Evolutionary conservation across 2,888 invertebrate species (phyloP).

Genomic region (Diogma glabrata): DNA sequence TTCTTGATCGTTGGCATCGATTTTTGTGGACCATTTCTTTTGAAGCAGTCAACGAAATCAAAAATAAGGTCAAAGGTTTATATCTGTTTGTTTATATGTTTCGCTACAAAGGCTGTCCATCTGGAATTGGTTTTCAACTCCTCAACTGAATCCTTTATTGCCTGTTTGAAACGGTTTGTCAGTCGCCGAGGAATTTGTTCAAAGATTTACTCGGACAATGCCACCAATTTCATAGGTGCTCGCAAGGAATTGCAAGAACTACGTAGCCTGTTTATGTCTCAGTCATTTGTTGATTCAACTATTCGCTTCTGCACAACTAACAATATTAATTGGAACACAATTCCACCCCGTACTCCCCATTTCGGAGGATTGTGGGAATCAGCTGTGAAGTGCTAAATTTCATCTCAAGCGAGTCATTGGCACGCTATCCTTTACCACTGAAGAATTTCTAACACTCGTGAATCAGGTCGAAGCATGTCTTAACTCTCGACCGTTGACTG

Average conservation of each 20-base stretch:
- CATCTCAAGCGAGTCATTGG: neutral
- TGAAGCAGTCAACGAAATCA: too few species aligned
- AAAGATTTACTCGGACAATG: neutral
- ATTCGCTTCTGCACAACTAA: neutral
- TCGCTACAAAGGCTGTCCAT: neutral
- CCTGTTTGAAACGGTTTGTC: neutral
- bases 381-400: neutral
- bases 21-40: neutral
- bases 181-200: neutral
- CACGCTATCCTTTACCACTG: neutral
- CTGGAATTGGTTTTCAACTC: neutral
- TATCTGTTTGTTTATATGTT: neutral
- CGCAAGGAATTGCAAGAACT: too few species aligned
- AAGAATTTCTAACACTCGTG: too few species aligned
- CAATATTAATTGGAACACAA: neutral
- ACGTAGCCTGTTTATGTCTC: too few species aligned
- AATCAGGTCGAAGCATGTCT: too few species aligned
- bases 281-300: too few species aligned
- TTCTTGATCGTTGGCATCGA: neutral
- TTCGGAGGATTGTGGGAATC: neutral
- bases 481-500: too few species aligned
- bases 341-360: neutral
- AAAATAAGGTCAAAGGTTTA: neutral
- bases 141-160: neutral
- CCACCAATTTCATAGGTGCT: too few species aligned